phyloP scores from a whole-genome alignment of 2,888 invertebrate genomes.

The Exocentrus adspersus region DNA sequence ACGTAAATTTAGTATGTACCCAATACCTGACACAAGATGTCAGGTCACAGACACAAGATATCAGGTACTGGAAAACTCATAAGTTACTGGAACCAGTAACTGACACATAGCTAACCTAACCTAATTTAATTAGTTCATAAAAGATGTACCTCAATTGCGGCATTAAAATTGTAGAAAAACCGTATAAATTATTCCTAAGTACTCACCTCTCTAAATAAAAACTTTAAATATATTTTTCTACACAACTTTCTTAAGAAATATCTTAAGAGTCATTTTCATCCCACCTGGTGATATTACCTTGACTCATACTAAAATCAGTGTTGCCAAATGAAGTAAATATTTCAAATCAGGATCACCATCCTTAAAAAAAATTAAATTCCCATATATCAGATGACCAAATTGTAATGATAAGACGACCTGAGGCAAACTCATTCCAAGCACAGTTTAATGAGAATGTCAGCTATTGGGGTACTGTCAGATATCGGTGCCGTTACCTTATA shows the following conservation, averaged over 20 bases:
- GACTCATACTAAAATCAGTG: not conserved
- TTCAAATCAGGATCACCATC: not conserved
- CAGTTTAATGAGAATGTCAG: conserved; percentile 13
- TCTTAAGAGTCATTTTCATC: too few species aligned
- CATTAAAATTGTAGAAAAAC: too few species aligned
- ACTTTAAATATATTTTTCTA: too few species aligned
- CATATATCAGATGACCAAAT: not conserved
- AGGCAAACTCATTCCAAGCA: conserved; percentile 4
- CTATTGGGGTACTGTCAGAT: conserved; percentile 15
- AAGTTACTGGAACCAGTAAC: not conserved
- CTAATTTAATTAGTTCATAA: too few species aligned
- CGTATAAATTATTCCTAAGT: too few species aligned
- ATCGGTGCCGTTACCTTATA: conserved; percentile 15
- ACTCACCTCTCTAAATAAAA: too few species aligned
- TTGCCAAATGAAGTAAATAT: not conserved
- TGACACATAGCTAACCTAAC: too few species aligned
- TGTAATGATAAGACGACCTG: not conserved
- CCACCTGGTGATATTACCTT: too few species aligned
- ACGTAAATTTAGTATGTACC: not conserved
- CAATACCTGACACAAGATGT: conserved; percentile 13
- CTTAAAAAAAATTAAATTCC: not conserved
- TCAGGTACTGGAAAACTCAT: not conserved
- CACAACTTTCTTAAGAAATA: too few species aligned
- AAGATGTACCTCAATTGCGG: too few species aligned
- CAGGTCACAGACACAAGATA: conserved; percentile 2